phyloP scores from a whole-genome alignment of 2,888 invertebrate genomes.

The Hypena proboscidalis region DNA sequence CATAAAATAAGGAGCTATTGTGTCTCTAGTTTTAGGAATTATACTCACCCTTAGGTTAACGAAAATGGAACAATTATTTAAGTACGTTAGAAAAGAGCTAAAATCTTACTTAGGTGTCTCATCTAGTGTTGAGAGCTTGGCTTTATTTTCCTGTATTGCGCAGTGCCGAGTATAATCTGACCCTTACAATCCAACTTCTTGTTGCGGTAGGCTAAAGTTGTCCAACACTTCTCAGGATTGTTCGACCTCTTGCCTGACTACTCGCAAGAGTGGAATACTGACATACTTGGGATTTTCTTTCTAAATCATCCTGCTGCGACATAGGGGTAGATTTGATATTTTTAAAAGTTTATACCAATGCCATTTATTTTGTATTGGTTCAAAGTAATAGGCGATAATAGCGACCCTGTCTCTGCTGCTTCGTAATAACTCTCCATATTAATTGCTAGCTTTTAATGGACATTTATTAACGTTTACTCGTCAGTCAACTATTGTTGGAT shows the following conservation, averaged over 20 bases:
- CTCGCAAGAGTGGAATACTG: constrained; percentile 2
- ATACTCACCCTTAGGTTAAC: too few species aligned
- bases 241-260: background rate
- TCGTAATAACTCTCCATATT: constrained; percentile 17
- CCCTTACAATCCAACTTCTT: background rate
- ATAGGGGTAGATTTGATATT: background rate
- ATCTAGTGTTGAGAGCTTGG: too few species aligned
- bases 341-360: background rate
- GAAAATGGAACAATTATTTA: too few species aligned
- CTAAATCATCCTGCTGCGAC: background rate
- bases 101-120: too few species aligned
- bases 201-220: constrained; percentile 8
- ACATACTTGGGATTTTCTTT: constrained; percentile 1
- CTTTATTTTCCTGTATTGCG: background rate
- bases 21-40: too few species aligned
- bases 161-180: background rate
- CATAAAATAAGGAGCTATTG: too few species aligned
- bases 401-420: constrained; percentile 5
- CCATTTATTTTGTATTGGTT: background rate
- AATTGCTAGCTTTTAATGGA: constrained; percentile 20
- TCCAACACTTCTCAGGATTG: constrained; percentile 8
- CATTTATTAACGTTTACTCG: constrained; percentile 17
- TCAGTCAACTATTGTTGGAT: constrained; percentile 10
- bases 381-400: constrained; percentile 4
- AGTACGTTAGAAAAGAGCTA: too few species aligned